These are phyloP conservation scores for Myotis planiceps DNA, from an alignment of 2,797 vertebrate species.

Conservation along the genomic window DNA sequence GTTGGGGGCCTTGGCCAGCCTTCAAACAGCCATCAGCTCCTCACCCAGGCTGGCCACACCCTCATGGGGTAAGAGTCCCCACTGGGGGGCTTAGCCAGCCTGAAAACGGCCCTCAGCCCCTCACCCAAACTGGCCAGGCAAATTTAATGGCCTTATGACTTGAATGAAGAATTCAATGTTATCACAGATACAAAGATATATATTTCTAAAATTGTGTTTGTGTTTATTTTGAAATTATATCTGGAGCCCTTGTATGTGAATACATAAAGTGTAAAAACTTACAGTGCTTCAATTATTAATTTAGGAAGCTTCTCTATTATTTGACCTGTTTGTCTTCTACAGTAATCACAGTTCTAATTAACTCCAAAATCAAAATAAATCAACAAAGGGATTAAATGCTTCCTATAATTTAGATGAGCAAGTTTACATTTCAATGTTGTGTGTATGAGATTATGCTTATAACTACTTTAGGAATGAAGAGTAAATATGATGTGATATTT, in stretches of 20 bases:
- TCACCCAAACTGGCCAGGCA: too few relatives aligned
- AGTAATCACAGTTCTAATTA: not conserved
- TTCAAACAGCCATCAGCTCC: too few relatives aligned
- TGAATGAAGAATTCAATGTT: not conserved
- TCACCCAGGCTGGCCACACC: too few relatives aligned
- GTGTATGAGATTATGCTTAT: not conserved
- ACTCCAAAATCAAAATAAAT: not conserved
- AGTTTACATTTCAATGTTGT: not conserved
- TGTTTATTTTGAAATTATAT: not conserved
- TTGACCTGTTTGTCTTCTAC: not conserved
- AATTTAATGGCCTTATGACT: not conserved
- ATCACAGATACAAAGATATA: not conserved
- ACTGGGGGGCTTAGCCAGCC: too few relatives aligned
- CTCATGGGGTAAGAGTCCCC: too few relatives aligned
- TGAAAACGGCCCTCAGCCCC: too few relatives aligned
- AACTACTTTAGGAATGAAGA: not conserved
- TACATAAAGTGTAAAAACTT: not conserved
- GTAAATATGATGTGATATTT: not conserved
- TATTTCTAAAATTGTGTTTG: not conserved
- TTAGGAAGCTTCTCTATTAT: not conserved
- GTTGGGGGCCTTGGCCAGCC: too few relatives aligned
- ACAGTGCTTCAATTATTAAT: not conserved
- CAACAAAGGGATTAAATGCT: not conserved
- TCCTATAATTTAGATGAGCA: not conserved
- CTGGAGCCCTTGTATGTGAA: not conserved